A percentile compares a stretch with the other conserved stretches of the same genome.
These are phyloP conservation scores for Mormyrus proboscirostris DNA, from an alignment of 2,797 vertebrate species.

Conservation along the genomic window DNA sequence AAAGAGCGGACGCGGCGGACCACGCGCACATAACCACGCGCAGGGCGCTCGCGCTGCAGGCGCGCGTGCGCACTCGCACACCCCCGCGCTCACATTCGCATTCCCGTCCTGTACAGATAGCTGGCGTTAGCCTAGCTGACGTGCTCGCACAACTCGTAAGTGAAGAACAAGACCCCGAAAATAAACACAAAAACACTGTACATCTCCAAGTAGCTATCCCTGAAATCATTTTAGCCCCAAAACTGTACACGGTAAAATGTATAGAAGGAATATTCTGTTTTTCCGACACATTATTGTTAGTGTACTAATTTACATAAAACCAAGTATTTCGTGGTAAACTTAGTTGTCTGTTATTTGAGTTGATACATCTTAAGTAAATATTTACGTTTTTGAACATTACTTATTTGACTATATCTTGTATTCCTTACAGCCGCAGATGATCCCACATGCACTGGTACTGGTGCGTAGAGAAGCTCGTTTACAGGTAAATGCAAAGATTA, in stretches of 20 bases:
- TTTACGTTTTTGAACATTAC: background rate
- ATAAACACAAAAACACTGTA: background rate
- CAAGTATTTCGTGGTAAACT: background rate
- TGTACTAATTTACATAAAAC: background rate
- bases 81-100: background rate
- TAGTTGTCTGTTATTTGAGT: background rate
- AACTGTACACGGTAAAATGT: background rate
- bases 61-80: background rate
- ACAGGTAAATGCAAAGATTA: background rate
- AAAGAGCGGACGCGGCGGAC: background rate
- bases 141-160: background rate
- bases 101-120: background rate
- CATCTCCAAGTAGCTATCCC: background rate
- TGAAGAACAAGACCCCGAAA: background rate
- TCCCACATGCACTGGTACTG: background rate
- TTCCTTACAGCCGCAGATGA: background rate
- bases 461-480: background rate
- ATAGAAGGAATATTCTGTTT: background rate
- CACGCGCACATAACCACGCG: background rate
- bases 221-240: background rate
- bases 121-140: constrained; percentile 9
- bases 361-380: background rate
- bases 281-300: background rate
- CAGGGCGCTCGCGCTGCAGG: background rate
- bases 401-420: background rate